Base-by-base conservation (phyloP, 2,888 invertebrate species). In the Acrocera orbiculus region DNA sequence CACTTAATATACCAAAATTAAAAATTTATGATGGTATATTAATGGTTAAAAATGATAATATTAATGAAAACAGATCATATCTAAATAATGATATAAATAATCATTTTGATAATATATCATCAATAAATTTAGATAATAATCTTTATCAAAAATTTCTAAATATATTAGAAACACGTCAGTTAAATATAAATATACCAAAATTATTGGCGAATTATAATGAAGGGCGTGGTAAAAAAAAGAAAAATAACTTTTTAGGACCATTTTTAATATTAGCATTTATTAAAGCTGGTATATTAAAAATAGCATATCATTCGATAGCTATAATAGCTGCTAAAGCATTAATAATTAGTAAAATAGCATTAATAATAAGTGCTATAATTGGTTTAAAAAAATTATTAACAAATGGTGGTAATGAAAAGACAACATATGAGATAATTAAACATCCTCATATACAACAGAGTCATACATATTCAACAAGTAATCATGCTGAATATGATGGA, bases 391-490 rank as follows among this genome's bases (percentile, higher is more conserved):
- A 82, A 47, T 62, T 85, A 20, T 70, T 83, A 17, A 69, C 72
- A 5, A 65, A 66, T 31, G 76, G 74, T 41, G 70, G 72, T 13
- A 70, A 74, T 38, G 78, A 81, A 48, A 80, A 80, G 56, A 82
- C 81, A 1, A 82, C 82, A 5, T 77, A 82, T 44, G 83, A 85
- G 59, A 81, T 85, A 44, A 76, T 85, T 34, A 83, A 83, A 54
- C 77, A 82, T 57, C 85, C 83, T n/a, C 76, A 79, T 49, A 73
- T 81, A 34, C 75, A 75, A 31, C 77, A 78, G 52, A 73, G 72
- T 46, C 79, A 82, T 50, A 72, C 76, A 5, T 81, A 81, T 50
- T 77, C 79, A 3, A 67, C 73, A 5, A 57, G 55, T 38, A 70
- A 76, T 47, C 73, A 72, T 44, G 73, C 74, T 30, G 68, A 68